phyloP scores from a whole-genome alignment of 2,888 invertebrate species.

The Cenopis cana region DNA sequence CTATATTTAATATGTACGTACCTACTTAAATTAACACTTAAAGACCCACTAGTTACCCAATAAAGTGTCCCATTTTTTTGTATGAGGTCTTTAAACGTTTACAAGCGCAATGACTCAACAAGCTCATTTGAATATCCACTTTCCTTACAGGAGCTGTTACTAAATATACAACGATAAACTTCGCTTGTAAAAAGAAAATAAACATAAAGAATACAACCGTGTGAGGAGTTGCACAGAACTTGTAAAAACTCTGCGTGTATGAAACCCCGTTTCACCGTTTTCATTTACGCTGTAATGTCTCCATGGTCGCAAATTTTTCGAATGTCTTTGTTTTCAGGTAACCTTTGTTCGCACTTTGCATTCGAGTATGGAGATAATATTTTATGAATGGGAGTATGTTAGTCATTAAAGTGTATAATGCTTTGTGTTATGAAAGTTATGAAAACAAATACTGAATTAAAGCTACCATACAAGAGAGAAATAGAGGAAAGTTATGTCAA shows the following conservation, averaged over 20 bases:
- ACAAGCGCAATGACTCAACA: constrained; percentile 35
- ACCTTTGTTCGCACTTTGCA: constrained; percentile 2
- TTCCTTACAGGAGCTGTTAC: constrained; percentile 21
- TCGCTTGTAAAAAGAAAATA: constrained; percentile 36
- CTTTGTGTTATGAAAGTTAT: neutral
- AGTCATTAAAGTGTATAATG: neutral
- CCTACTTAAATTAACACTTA: too few relatives aligned
- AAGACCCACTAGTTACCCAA: neutral
- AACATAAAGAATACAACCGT: constrained; percentile 20
- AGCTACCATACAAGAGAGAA: neutral
- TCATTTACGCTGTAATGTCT: constrained; percentile 42
- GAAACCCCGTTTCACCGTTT: constrained; percentile 32
- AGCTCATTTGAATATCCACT: constrained; percentile 37
- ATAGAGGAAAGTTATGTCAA: neutral
- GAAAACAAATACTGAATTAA: neutral
- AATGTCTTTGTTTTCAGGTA: constrained; percentile 38
- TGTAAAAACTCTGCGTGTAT: constrained; percentile 32
- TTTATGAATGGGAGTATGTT: constrained; percentile 6
- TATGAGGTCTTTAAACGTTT: constrained; percentile 20
- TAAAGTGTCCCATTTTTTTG: constrained; percentile 23
- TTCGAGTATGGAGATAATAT: neutral
- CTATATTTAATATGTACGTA: too few relatives aligned
- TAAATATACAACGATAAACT: constrained; percentile 36
- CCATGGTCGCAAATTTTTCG: constrained; percentile 36
- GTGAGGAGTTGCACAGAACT: constrained; percentile 19